Base-by-base conservation (phyloP, 1,140 invertebrate genomes). In the Ostrea denselamellosa region DNA sequence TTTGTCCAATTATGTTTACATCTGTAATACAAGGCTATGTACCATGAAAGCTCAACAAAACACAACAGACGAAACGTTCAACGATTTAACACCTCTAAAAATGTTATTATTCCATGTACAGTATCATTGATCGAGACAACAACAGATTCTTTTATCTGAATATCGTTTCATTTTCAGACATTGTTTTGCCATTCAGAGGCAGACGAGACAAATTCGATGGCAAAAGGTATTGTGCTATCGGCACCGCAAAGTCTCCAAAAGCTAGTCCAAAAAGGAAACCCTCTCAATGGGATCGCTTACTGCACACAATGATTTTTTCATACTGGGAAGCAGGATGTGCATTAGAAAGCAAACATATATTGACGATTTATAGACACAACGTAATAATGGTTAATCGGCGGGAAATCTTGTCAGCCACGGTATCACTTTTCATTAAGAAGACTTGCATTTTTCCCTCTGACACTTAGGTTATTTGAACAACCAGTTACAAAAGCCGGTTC, bases 121-220 rank as follows among this genome's bases (percentile, higher is more conserved):
- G 68, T 77, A 77, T 77, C 68, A 77, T 77, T 77, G 68, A 77
- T 77, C 25, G 68, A 77, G 68, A 77, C 28, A 77, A 77, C 68
- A 77, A 25, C 68, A 77, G 68, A 77, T 77, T 77, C 25, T 25
- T 77, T 28, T 77, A 77, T 25, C 12, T 77, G 28, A 77, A 77
- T 77, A 77, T 34, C 22, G 68, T 77, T 77, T 77, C 68, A 34
- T 77, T 77, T 77, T 77, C 68, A 12, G 68, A 77, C 68, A 77
- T 77, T 77, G 68, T 77, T 77, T 25, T 77, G 68, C 25, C 68
- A 14, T 77, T 77, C 68, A 28, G 68, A 77, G 68, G 28, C 68
- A 77, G 68, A 77, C 68, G 68, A 77, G 68, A 77, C 68, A 34
- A 77, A 77, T 77, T 28, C 68, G 25, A 77, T 77, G 68, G 14